Base-by-base conservation (phyloP, 1,140 invertebrate species). In the Drosophila sp. region DNA sequence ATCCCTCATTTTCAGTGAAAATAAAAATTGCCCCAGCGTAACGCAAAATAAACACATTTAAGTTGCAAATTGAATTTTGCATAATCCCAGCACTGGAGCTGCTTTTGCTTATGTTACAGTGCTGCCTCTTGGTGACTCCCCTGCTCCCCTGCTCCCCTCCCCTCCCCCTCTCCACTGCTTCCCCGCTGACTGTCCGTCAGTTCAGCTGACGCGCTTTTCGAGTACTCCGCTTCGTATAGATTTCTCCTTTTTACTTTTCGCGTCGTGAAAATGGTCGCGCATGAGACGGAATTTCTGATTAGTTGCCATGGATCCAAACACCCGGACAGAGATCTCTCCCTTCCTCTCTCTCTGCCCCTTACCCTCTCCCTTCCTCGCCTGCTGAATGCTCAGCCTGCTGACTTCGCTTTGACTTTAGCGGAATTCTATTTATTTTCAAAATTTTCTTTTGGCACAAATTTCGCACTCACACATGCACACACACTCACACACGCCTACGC, bases 21-120 rank as follows among this genome's bases (percentile, higher is more conserved):
- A 87, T 87, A 89, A 89, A 89, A 89, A 89, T 90, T 89, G 84
- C 83, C 83, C 81, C 83, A 89, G 78, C 83, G 83, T 89, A 90
- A 90, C 83, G 80, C 84, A 90, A 89, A 90, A 90, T 90, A 90
- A 90, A 90, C 89, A 90, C 89, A 90, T 90, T 90, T 86, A 90
- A 90, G 80, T 90, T 90, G 89, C 84, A 90, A 90, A 90, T 90
- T 90, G 89, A 90, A 90, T 90, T 90, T 86, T 81, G 75, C 80
- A 91, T 90, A 90, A 90, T 90, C 89, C 81, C 78, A 72, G 65
- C 70, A 83, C 72, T 43, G 73, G 61, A 41, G 82, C 65, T 53
- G 67, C 40, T n/a, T 11, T 16, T 36, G 40, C 1, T 27, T 21
- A 18, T 36, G 16, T 4, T 7, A 27, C 14, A 11, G 56, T 40